phyloP scores from a whole-genome alignment of 2,888 invertebrate species.

The Phymatocera aterrima region DNA sequence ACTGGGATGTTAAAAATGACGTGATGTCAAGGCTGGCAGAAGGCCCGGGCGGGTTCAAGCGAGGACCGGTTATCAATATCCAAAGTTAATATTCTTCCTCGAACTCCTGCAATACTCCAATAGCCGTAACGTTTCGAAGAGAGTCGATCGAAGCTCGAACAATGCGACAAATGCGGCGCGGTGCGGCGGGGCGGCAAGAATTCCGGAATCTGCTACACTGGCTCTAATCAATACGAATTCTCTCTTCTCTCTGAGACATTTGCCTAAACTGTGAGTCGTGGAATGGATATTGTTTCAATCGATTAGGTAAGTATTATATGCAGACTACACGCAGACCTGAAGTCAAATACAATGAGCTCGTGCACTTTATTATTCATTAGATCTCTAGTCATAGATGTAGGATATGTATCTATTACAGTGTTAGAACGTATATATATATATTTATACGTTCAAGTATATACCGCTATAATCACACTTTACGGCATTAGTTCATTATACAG shows the following conservation, averaged over 20 bases:
- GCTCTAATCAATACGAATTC: slow-evolving; percentile 44
- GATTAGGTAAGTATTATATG: background rate
- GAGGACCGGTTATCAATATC: slow-evolving; percentile 23
- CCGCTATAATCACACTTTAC: slow-evolving; percentile 6
- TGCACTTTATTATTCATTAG: slow-evolving; percentile 25
- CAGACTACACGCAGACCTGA: background rate
- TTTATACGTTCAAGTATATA: background rate
- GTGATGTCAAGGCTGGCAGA: background rate
- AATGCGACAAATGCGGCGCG: slow-evolving; percentile 35
- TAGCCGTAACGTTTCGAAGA: slow-evolving; percentile 23
- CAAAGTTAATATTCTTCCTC: slow-evolving; percentile 28
- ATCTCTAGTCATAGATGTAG: background rate
- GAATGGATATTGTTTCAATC: slow-evolving; percentile 35
- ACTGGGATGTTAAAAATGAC: slow-evolving; percentile 29
- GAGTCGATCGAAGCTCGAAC: slow-evolving; percentile 38
- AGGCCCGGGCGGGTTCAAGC: background rate
- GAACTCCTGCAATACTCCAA: background rate
- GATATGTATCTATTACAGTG: background rate
- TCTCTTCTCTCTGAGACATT: slow-evolving; percentile 42
- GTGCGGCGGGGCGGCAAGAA: slow-evolving; percentile 29
- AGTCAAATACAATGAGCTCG: slow-evolving; percentile 9
- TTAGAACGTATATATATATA: too few relatives aligned
- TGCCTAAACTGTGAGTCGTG: slow-evolving; percentile 58
- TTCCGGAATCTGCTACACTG: slow-evolving; percentile 40
- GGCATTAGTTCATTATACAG: background rate